A percentile compares a stretch with the other conserved stretches of the same genome.
These are phyloP conservation scores for Megatriorchis doriae DNA, from an alignment of 2,113 vertebrate species.

Conservation along the genomic window DNA sequence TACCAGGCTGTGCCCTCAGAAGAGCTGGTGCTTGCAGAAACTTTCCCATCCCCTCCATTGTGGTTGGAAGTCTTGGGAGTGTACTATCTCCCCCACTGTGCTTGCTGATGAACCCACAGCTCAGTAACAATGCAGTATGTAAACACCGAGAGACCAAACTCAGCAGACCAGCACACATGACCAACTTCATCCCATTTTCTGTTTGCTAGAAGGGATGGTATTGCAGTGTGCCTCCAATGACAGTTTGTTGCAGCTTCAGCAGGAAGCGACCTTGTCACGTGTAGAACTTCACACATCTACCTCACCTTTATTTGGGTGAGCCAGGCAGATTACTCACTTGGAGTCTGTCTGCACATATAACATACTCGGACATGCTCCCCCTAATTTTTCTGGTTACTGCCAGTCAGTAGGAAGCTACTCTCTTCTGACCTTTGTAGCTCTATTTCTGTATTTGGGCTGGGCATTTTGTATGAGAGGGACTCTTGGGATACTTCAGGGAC, in stretches of 20 bases:
- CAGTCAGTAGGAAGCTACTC: neutral
- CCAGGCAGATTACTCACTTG: neutral
- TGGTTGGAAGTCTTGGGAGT: neutral
- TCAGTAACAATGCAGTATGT: neutral
- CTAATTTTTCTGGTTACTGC: neutral
- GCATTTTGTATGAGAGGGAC: neutral
- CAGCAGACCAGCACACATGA: neutral
- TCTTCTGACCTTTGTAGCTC: neutral
- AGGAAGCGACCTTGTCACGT: rapidly evolving
- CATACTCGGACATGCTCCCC: no score
- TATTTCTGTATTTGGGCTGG: neutral
- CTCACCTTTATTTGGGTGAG: neutral
- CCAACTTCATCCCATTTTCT: neutral
- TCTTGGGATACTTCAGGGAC: neutral
- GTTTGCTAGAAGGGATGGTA: neutral
- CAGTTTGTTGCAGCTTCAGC: neutral
- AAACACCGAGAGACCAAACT: neutral
- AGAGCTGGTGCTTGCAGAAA: neutral
- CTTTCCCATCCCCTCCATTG: neutral
- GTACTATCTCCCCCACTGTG: neutral
- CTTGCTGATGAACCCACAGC: rapidly evolving
- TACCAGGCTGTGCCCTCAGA: neutral
- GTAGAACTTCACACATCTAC: no score
- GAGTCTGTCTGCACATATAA: neutral
- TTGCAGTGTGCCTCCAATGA: neutral